Evolutionary conservation across 1,140 invertebrate genomes (phyloP), one percentile per base, ranked within the genome.

Genomic region (Drosophila insularis): DNA sequence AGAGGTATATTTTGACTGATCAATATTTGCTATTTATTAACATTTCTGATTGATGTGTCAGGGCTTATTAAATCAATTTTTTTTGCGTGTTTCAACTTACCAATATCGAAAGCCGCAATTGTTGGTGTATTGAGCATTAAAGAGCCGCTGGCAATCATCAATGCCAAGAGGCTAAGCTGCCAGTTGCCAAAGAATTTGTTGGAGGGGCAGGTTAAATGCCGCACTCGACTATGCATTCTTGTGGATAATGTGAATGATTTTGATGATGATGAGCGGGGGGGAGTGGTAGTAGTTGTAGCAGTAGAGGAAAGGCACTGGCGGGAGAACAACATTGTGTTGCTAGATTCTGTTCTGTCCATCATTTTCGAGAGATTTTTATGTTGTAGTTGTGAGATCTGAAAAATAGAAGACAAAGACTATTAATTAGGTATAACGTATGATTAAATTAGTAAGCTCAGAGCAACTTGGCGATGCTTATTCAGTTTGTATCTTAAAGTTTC

Each of bases 301-400:
- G 63, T 68, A 71, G 69, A 71, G 87, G 90, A 90, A 91, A 91
- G 90, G 90, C 90, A 91, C 90, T 89, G 90, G 74, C 78, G 90
- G 90, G 90, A 90, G 82, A 91, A 70, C 85, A 89, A 78, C 39
- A 37, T 76, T 59, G 68, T 73, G 77, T 63, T 63, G 59, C 55
- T 74, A 17, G 19, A 37, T 63, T 56, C 60, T 64, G 17, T 37
- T 37, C 35, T 79, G 69, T 55, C 84, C 68, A 56, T 71, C 80
- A 80, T 72, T 69, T 43, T 86, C 50, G 64, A 39, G 43, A 21
- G 58, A 67, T 46, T 31, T 8, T 27, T 19, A 17, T 63, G 8
- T 32, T 53, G 50, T 27, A 17, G 65, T 71, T 78, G 71, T 80
- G 80, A 80, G 74, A 81, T 89, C 84, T 89, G 71, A 4, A 85